Evolutionary conservation across 2,888 invertebrate species (phyloP).

Genomic region (Strigamia maritima): DNA sequence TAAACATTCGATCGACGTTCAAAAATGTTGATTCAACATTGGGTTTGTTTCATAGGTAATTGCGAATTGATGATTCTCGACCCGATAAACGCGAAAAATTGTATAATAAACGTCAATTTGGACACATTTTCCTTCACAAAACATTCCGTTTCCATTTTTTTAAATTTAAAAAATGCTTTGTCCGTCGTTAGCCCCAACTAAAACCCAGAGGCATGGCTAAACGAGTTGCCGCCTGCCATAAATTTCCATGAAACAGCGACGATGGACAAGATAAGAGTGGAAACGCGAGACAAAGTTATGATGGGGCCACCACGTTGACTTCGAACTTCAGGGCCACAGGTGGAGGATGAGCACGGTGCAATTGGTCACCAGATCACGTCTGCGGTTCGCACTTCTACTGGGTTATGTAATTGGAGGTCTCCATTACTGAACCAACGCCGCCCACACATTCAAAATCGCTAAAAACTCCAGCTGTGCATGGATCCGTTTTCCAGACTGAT

Average conservation of each 20-base stretch:
- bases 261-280: background rate
- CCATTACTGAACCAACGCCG: background rate
- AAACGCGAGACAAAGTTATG: background rate
- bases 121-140: no score
- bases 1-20: no score
- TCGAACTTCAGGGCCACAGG: background rate
- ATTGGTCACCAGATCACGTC: background rate
- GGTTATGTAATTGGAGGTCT: background rate
- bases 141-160: no score
- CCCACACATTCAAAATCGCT: background rate
- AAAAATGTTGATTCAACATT: no score
- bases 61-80: no score
- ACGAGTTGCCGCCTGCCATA: background rate
- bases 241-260: background rate
- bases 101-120: no score
- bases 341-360: background rate
- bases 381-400: background rate
- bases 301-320: background rate
- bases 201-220: background rate
- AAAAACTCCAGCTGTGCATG: background rate
- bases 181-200: background rate
- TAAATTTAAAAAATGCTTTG: no score
- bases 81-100: no score
- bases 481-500: background rate
- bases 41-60: no score